Base-by-base conservation (phyloP, 92 coral and sea anemone species). In the Parazoanthus swiftii region DNA sequence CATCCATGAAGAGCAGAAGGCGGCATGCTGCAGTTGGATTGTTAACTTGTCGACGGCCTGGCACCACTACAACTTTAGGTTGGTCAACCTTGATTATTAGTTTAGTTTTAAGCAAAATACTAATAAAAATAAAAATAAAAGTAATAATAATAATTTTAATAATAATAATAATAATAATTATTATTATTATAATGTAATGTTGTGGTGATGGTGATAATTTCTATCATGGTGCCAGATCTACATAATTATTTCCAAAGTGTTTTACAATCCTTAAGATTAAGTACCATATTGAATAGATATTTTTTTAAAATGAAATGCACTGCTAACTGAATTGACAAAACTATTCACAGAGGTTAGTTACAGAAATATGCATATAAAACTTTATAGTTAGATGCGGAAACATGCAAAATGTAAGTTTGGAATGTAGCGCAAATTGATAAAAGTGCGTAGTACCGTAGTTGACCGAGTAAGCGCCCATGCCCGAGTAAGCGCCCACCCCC, bases 11-110 rank as follows among this genome's bases (percentile, higher is more conserved):
- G 35, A 93, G 89, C 82, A 78, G 92, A 21, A 76, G 98, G 26
- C 86, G 98, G 25, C 98, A 95, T 90, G 98, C 94, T 36, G 98
- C 98, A 39, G 94, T 93, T 26, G 95, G 93, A 29, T 91, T 93
- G 63, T 84, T 93, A 82, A 94, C 85, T 29, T 74, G 39, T 20
- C 37, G 59, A 44, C 95, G 89, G 46, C 83, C 90, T 13, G 76
- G 85, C 38, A 77, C 76, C 8, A 38, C 89, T 33, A 58, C 90
- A 76, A 86, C 85, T 26, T 76, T 91, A 79, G 93, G 92, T 89
- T 85, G 25, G 11, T 68, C 2, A 63, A 36, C 3, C 46, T 23
- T 5, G 13, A 76, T 18, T 54, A 11, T 14, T 11, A 14, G 21
- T 75, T 75, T n/a, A n/a, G n/a, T n/a, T n/a, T n/a, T n/a, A n/a